Percentiles rank a stretch among this genome's conserved stretches.
Conservation (phyloP, 2,888 invertebrate genomes). For the Oscheius sp. region DNA sequence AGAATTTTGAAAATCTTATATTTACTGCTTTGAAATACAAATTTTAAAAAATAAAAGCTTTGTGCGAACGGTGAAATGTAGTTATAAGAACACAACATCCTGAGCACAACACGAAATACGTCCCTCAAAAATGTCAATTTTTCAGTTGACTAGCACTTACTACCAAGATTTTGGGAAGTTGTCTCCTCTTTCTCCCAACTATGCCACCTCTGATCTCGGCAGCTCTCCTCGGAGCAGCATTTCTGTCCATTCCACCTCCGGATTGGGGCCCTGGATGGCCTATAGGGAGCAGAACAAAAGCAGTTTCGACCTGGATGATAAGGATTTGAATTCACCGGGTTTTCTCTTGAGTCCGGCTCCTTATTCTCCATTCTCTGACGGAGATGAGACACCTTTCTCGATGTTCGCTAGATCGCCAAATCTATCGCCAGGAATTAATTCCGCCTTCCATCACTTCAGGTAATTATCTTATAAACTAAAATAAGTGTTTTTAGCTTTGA, state of each 20-base stretch:
- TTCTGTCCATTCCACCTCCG: constrained; percentile 44
- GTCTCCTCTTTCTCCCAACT: constrained; percentile 36
- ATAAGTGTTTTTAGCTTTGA: constrained; percentile 55
- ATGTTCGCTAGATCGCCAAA: constrained; percentile 54
- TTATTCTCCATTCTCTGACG: constrained; percentile 62
- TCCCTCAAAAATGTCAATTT: constrained; percentile 2
- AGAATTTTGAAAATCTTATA: too few species aligned
- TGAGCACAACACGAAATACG: not conserved
- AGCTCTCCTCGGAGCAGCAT: constrained; percentile 62
- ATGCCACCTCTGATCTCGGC: constrained; percentile 69
- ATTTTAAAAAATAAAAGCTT: too few species aligned
- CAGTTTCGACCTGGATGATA: constrained; percentile 50
- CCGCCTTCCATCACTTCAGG: constrained; percentile 51
- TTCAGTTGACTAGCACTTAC: constrained; percentile 56
- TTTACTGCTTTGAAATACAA: too few species aligned
- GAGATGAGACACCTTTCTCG: constrained; percentile 60
- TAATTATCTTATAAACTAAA: constrained; percentile 3
- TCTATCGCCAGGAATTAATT: constrained; percentile 46
- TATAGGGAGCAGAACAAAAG: constrained; percentile 55
- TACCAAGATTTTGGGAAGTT: constrained; percentile 39
- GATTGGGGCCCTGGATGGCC: constrained; percentile 62
- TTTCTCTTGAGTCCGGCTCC: constrained; percentile 66
- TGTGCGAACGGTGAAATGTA: too few species aligned
- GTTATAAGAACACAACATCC: too few species aligned
- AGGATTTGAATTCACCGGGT: constrained; percentile 57